These are phyloP conservation scores for Diarsia brunnea DNA, from an alignment of 2,888 invertebrate genomes.

Conservation along the genomic window DNA sequence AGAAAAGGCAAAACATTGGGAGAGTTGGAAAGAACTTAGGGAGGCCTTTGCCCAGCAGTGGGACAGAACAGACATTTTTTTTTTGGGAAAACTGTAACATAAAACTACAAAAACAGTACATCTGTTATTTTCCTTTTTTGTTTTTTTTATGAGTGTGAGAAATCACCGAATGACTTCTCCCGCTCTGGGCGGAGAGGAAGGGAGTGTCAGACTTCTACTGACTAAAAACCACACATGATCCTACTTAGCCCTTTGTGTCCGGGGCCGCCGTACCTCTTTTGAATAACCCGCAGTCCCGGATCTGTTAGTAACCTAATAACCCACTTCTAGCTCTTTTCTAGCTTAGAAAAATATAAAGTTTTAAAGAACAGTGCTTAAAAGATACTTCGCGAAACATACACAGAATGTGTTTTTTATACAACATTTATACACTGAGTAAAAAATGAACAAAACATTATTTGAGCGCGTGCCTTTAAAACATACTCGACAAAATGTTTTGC, in stretches of 20 bases:
- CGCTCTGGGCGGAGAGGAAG: too few relatives aligned
- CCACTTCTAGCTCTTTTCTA: constrained; percentile 14
- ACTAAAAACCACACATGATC: too few relatives aligned
- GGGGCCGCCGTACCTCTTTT: too few relatives aligned
- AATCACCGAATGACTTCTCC: too few relatives aligned
- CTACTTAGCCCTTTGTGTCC: too few relatives aligned
- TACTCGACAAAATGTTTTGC: background rate
- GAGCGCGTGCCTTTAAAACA: background rate
- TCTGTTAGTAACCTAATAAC: background rate
- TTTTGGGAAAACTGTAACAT: background rate
- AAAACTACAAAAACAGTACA: background rate
- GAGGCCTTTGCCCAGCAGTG: too few relatives aligned
- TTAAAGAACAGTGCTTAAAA: constrained; percentile 18
- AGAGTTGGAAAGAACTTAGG: too few relatives aligned
- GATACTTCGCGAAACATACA: background rate
- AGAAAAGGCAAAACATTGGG: too few relatives aligned
- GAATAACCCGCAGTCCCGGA: too few relatives aligned
- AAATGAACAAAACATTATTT: constrained; percentile 6
- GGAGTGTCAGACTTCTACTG: too few relatives aligned
- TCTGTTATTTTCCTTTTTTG: background rate
- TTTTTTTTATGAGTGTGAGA: too few relatives aligned
- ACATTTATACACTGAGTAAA: background rate
- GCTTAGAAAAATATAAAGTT: constrained; percentile 15
- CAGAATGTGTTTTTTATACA: constrained; percentile 15
- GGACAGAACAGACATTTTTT: too few relatives aligned